These are phyloP conservation scores for Alviniconcha marisindica DNA, from an alignment of 1,140 invertebrate species.

Conservation along the genomic window DNA sequence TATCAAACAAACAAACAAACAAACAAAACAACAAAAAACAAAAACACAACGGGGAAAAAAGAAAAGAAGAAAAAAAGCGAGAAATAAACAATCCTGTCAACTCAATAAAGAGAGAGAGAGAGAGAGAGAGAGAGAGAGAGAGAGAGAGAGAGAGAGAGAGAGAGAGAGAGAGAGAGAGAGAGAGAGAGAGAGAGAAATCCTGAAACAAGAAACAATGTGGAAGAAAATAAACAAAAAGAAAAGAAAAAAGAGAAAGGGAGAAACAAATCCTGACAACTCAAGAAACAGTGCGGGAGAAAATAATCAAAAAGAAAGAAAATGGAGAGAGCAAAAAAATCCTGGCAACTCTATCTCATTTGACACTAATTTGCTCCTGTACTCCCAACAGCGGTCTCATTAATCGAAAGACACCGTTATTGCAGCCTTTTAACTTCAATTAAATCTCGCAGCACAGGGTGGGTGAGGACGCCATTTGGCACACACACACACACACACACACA, in stretches of 20 bases:
- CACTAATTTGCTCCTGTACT: background rate
- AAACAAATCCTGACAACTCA: background rate
- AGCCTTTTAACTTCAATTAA: slow-evolving; percentile 8
- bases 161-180: slow-evolving; percentile 33
- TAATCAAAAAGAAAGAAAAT: background rate
- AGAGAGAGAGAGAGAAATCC: background rate
- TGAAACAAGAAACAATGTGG: background rate
- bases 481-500: too few relatives aligned
- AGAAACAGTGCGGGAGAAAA: background rate
- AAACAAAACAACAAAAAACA: too few relatives aligned
- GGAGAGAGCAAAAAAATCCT: background rate
- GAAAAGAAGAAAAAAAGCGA: too few relatives aligned
- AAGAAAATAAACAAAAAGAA: background rate
- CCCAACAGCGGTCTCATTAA: background rate
- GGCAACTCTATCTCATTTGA: background rate
- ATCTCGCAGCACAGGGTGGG: background rate
- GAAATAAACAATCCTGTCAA: too few relatives aligned
- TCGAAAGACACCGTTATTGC: background rate
- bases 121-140: slow-evolving; percentile 12
- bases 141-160: slow-evolving; percentile 30
- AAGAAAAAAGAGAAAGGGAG: background rate
- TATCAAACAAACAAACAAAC: too few relatives aligned
- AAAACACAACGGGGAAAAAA: too few relatives aligned
- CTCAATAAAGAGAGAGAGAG: background rate
- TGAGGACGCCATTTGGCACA: too few relatives aligned